Evolutionary conservation across 2,888 invertebrate species (phyloP).

Genomic region (Apocheima hispidaria): DNA sequence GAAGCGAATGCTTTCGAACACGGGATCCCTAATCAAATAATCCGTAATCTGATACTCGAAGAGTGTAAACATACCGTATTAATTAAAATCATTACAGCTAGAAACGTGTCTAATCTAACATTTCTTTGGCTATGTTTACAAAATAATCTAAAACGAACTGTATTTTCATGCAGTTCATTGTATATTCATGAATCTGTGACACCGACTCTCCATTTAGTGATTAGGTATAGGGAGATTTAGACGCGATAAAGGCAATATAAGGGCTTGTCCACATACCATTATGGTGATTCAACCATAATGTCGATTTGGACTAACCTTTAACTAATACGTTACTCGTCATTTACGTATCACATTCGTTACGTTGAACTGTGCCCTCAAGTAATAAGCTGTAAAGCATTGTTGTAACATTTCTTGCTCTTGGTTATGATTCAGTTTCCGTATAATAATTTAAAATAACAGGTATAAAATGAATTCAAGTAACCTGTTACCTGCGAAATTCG

Average conservation of each 20-base stretch:
- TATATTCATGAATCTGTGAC: slow-evolving; percentile 20
- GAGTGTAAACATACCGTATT: not conserved
- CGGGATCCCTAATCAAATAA: slow-evolving; percentile 1
- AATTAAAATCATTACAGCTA: not conserved
- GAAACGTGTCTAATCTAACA: slow-evolving; percentile 27
- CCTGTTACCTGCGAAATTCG: too few relatives aligned
- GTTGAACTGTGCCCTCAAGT: slow-evolving; percentile 14
- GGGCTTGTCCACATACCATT: slow-evolving; percentile 8
- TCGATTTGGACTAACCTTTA: slow-evolving; percentile 1
- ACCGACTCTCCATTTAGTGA: slow-evolving; percentile 17
- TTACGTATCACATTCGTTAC: not conserved
- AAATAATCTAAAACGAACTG: slow-evolving; percentile 3
- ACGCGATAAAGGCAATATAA: slow-evolving; percentile 18
- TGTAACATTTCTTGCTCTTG: too few relatives aligned
- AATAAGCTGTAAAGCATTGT: slow-evolving; percentile 4
- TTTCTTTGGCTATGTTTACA: not conserved
- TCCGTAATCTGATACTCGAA: not conserved
- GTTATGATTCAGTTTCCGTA: not conserved
- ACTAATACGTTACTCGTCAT: slow-evolving; percentile 8
- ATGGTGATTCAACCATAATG: not conserved
- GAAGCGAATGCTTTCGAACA: not conserved
- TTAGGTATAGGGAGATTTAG: slow-evolving; percentile 11
- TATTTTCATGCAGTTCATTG: slow-evolving; percentile 15
- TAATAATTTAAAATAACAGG: not conserved
- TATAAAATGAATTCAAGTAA: too few relatives aligned